Percentiles rank a stretch among this genome's conserved stretches.
Conservation (phyloP, 2,113 vertebrate genomes). For the Pyxicephalus adspersus region DNA sequence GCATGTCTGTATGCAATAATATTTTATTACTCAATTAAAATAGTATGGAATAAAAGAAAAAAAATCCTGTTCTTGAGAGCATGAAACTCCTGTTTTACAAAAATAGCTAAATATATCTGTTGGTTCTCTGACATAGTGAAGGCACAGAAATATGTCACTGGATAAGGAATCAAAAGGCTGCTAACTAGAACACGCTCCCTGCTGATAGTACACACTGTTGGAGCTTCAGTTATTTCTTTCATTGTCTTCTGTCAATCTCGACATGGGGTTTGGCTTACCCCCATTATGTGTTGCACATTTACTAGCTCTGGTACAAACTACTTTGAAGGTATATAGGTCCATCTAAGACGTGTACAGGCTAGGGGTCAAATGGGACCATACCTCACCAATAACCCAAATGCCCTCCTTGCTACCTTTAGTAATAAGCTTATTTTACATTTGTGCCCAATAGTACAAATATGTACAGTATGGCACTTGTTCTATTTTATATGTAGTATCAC, state of each 20-base stretch:
- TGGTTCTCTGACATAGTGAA: not conserved
- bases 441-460: too few species aligned
- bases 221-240: conserved; percentile 21
- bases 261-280: not conserved
- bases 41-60: too few species aligned
- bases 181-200: conserved; percentile 14
- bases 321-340: too few species aligned
- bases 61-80: not conserved
- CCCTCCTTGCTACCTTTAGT: too few species aligned
- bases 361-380: too few species aligned
- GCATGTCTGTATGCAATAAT: too few species aligned
- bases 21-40: too few species aligned
- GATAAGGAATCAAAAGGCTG: conserved; percentile 5
- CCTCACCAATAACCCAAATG: too few species aligned
- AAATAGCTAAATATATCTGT: not conserved
- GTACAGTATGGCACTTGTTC: too few species aligned
- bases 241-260: conserved; percentile 13
- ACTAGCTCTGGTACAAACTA: not conserved
- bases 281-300: not conserved
- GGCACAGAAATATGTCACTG: not conserved
- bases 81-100: not conserved
- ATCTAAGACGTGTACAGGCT: too few species aligned
- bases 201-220: not conserved
- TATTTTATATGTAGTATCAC: too few species aligned
- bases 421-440: too few species aligned